phyloP scores from a whole-genome alignment of 2,888 invertebrate species.

The Eilema griseolum region DNA sequence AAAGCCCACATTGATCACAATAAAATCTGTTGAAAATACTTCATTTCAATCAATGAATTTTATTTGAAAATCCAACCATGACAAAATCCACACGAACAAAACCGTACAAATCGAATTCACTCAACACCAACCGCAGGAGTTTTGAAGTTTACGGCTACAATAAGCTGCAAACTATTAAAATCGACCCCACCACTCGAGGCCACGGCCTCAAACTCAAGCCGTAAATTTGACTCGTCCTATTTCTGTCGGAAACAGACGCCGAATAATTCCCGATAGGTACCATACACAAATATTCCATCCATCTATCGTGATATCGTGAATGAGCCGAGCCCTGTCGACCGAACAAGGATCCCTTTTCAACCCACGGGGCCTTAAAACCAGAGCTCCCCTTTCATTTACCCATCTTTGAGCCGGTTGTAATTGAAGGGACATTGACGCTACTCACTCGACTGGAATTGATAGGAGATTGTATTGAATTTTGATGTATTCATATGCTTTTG shows the following conservation, averaged over 20 bases:
- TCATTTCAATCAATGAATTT: background rate
- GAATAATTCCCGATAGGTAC: constrained; percentile 71
- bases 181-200: constrained; percentile 33
- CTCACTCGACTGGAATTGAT: constrained; percentile 78
- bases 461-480: constrained; percentile 66
- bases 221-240: constrained; percentile 67
- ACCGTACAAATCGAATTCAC: constrained; percentile 16
- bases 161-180: constrained; percentile 52
- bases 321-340: constrained; percentile 68
- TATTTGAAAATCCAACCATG: background rate
- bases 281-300: constrained; percentile 78
- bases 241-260: constrained; percentile 68
- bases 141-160: constrained; percentile 48
- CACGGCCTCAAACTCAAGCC: constrained; percentile 38
- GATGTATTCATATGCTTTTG: constrained; percentile 57
- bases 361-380: constrained; percentile 74
- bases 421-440: constrained; percentile 79
- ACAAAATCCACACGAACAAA: background rate
- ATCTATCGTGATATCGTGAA: constrained; percentile 72
- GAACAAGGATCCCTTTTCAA: constrained; percentile 71
- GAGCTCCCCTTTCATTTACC: constrained; percentile 77
- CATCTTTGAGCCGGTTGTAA: constrained; percentile 74
- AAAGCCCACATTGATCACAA: background rate
- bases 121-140: constrained; percentile 23
- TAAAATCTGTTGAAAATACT: background rate